phyloP scores from a whole-genome alignment of 2,888 invertebrate genomes.

The Acrobasis repandana region DNA sequence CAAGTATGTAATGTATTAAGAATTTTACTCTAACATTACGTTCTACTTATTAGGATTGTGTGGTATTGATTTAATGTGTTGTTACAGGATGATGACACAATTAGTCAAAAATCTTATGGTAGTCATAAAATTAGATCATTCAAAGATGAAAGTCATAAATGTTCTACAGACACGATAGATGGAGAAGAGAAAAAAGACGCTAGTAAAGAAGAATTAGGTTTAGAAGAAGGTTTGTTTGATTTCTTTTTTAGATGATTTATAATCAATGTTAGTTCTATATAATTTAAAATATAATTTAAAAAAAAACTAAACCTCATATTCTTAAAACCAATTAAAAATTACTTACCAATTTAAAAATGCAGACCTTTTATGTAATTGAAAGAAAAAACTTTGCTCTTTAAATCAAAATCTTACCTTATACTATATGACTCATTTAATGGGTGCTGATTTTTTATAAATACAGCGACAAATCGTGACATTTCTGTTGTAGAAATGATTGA shows the following conservation, averaged over 20 bases:
- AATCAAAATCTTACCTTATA: not conserved
- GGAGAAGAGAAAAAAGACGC: constrained; percentile 95
- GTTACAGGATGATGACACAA: constrained; percentile 87
- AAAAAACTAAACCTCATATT: no score
- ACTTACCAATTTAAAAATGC: no score
- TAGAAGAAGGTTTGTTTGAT: constrained; percentile 85
- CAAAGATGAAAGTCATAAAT: constrained; percentile 96
- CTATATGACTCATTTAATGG: not conserved
- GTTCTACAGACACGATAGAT: constrained; percentile 92
- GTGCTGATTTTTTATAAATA: not conserved
- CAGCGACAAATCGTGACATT: not conserved
- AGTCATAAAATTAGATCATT: constrained; percentile 95
- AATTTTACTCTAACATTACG: not conserved
- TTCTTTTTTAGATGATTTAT: constrained; percentile 2
- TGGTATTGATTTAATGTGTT: constrained; percentile 4
- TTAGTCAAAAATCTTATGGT: constrained; percentile 95
- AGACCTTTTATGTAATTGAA: no score
- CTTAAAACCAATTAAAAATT: no score
- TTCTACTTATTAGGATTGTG: not conserved
- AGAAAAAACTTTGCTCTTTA: no score
- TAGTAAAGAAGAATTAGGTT: constrained; percentile 94
- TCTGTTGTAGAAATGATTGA: constrained; percentile 65
- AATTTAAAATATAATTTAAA: no score
- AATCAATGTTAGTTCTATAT: no score
- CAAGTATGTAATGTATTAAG: constrained; percentile 55